These are phyloP conservation scores for Verasper variegatus DNA, from an alignment of 2,113 vertebrate genomes.

Conservation along the genomic window DNA sequence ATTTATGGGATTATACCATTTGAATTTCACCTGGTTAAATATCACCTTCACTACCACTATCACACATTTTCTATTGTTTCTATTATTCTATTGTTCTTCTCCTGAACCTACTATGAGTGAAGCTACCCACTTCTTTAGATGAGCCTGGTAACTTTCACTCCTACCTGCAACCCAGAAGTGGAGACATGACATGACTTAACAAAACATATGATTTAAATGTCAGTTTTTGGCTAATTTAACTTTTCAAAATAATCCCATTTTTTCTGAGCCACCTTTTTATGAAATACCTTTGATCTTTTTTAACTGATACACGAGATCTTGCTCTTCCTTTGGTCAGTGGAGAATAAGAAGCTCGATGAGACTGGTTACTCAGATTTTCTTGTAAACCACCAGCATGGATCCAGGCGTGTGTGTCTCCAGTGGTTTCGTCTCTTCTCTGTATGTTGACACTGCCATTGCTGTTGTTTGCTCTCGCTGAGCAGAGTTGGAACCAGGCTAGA, in stretches of 20 bases:
- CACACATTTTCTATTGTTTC: too few relatives aligned
- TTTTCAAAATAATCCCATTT: not conserved
- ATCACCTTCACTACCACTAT: too few relatives aligned
- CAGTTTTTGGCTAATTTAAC: not conserved
- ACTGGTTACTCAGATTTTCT: not conserved
- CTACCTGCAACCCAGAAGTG: not conserved
- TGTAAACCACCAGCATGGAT: conserved; percentile 32
- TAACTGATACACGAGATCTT: not conserved
- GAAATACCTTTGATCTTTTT: not conserved
- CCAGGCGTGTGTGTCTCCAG: conserved; percentile 36
- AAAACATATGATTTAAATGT: too few relatives aligned
- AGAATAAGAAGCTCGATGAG: not conserved
- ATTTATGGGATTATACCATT: too few relatives aligned
- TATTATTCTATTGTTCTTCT: too few relatives aligned
- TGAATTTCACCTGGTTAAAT: too few relatives aligned
- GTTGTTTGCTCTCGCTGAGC: conserved; percentile 56
- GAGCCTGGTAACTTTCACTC: too few relatives aligned
- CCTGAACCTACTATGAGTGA: too few relatives aligned
- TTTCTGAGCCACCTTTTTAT: not conserved
- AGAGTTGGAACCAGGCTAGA: conserved; percentile 66
- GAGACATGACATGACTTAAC: not conserved
- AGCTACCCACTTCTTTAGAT: too few relatives aligned
- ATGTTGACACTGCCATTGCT: conserved; percentile 34
- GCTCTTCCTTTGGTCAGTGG: not conserved
- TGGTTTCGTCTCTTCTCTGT: conserved; percentile 37